Evolutionary conservation across 2,113 vertebrate species (phyloP).

Genomic region (Sapayoa aenigma): DNA sequence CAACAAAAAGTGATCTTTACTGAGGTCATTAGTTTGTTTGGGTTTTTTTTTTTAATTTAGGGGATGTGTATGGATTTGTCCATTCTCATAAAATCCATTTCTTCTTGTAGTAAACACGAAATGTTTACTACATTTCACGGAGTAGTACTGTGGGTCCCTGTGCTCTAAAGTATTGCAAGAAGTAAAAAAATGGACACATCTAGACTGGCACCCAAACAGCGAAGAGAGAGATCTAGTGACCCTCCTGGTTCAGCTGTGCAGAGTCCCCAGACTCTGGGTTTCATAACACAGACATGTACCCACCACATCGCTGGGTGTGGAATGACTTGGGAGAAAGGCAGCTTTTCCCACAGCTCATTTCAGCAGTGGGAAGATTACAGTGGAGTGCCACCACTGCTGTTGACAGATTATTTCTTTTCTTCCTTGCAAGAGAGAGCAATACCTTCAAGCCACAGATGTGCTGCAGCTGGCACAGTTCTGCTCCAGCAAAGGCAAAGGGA

Average conservation of each 20-base stretch:
- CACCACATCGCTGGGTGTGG: fast-evolving
- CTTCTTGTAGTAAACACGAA: neutral
- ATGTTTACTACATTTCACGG: too few relatives aligned
- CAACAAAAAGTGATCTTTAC: neutral
- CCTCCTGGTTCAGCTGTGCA: neutral
- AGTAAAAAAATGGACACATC: neutral
- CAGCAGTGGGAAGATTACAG: neutral
- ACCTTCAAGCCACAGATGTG: neutral
- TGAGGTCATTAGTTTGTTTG: neutral
- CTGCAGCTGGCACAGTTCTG: neutral
- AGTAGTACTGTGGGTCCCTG: neutral
- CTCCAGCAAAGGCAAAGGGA: neutral
- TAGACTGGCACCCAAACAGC: neutral
- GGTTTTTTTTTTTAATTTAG: neutral
- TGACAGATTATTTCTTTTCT: neutral
- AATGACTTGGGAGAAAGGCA: neutral
- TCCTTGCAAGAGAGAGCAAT: neutral
- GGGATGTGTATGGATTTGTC: neutral
- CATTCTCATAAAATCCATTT: neutral
- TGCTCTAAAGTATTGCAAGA: neutral
- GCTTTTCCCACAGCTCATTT: neutral
- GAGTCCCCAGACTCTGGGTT: neutral
- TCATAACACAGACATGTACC: neutral
- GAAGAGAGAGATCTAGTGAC: neutral
- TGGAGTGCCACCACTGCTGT: neutral